phyloP scores from a whole-genome alignment of 92 coral and sea anemone genomes.

The Parazoanthus darwini region DNA sequence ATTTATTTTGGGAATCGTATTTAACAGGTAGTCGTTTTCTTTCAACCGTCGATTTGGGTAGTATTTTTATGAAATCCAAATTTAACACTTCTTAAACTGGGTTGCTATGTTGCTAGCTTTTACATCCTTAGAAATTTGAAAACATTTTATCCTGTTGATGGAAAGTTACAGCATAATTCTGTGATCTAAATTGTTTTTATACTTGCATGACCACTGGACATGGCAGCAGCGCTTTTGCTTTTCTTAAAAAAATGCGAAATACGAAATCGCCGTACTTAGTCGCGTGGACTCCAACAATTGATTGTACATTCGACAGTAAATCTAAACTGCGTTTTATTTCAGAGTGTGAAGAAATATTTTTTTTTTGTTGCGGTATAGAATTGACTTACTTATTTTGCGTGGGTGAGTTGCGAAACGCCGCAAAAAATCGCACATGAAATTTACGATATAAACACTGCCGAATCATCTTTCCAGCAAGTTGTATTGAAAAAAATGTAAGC shows the following conservation, averaged over 20 bases:
- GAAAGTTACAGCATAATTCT: background rate
- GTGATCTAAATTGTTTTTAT: background rate
- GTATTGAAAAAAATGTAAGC: background rate
- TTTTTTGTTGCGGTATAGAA: background rate
- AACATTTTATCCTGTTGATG: background rate
- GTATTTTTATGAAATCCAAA: slow-evolving; percentile 2
- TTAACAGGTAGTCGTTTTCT: background rate
- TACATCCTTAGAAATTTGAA: background rate
- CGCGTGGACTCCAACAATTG: background rate
- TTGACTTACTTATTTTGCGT: background rate
- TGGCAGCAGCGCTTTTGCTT: slow-evolving; percentile 10
- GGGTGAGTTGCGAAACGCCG: background rate
- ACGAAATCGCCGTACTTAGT: background rate
- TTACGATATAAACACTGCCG: background rate
- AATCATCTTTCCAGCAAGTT: background rate
- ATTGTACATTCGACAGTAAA: background rate
- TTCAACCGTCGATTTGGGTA: background rate
- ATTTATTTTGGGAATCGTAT: background rate
- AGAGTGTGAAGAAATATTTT: background rate
- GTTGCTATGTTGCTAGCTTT: background rate
- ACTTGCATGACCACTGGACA: background rate
- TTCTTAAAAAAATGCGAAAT: background rate
- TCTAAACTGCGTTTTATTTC: slow-evolving; percentile 8
- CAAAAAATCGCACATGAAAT: background rate
- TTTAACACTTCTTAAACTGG: background rate